Evolutionary conservation across 2,113 vertebrate species (phyloP), one percentile per base, ranked within the genome.

Genomic region (Circaetus cinerascens): DNA sequence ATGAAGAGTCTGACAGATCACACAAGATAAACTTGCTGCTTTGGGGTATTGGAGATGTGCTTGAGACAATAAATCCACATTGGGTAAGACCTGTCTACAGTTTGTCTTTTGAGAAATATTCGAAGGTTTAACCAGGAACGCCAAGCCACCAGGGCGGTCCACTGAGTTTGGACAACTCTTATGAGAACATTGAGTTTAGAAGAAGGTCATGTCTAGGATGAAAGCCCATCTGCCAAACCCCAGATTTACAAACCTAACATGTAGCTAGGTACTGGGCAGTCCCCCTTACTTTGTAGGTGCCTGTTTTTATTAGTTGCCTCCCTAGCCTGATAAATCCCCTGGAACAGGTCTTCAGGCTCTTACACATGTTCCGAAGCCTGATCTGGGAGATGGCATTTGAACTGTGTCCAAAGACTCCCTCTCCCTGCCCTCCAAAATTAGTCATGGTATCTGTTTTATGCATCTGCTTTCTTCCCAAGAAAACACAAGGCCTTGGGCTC

Each of bases 291-390:
- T 43, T 22, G 14, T 30, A 51, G 62, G 12, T 72, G 7, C 6
- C n/a, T 11, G 3, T 36, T 86, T 68, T 60, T 36, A 14, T 23
- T n/a, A 83, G 38, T 18, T 78, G 25, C 17, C 25, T 79, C 17
- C 18, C 16, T 73, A 76, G 77, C 2, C 21, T 43, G 36, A 25
- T 17, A 25, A 6, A 4, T 48, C 13, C 15, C 34, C 69, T 60
- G 30, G 26, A 94, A 69, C 4, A 2, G 18, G 22, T 64, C n/a
- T 64, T 76, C 79, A 86, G 67, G 22, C 16, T 90, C 50, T 72
- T 45, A 2, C 22, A 18, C 8, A 18, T 67, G 10, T 10, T 55
- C 60, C 0, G 0, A 92, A 34, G 20, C 16, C 5, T 90, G 56
- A 55, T 63, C 17, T 45, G 48, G 57, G 34, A 68, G 0, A 6